A percentile compares a stretch with the other conserved stretches of the same genome.
These are phyloP conservation scores for Alviniconcha marisindica DNA, from an alignment of 1,140 invertebrate species.

Conservation along the genomic window DNA sequence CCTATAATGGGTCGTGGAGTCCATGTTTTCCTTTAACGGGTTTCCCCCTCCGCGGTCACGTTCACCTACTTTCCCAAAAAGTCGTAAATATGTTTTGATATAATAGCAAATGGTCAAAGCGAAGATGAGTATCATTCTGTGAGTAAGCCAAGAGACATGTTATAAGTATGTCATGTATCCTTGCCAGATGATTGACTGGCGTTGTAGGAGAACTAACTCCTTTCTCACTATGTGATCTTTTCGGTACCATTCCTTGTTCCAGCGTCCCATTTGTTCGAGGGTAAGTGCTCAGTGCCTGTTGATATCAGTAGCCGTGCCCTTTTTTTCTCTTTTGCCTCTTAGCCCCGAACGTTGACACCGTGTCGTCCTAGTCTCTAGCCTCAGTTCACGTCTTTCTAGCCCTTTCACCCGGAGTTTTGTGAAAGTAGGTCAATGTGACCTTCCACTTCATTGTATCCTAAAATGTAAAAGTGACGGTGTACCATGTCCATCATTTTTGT, in stretches of 20 bases:
- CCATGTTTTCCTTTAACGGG: no score
- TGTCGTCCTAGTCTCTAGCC: constrained; percentile 22
- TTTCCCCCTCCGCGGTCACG: background rate
- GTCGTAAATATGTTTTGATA: no score
- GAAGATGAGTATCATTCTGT: no score
- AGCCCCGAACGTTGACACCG: constrained; percentile 13
- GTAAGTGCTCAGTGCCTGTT: constrained; percentile 40
- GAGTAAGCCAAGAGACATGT: no score
- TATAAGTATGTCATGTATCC: no score
- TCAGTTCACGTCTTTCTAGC: background rate
- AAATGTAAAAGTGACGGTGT: constrained; percentile 11
- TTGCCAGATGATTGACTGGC: background rate
- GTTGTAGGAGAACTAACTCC: no score
- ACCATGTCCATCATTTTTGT: background rate
- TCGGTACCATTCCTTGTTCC: constrained; percentile 30
- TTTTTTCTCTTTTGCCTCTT: constrained; percentile 32
- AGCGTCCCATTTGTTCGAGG: constrained; percentile 39
- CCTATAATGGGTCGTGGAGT: no score
- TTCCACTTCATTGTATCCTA: constrained; percentile 23
- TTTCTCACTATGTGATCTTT: background rate
- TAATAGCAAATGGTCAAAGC: no score
- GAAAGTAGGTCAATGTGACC: constrained; percentile 45
- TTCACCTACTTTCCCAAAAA: constrained; percentile 25
- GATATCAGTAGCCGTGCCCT: constrained; percentile 36
- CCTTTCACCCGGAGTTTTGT: constrained; percentile 25